Conservation (phyloP, 2,888 invertebrate genomes). For the Meandrusa payeni region DNA sequence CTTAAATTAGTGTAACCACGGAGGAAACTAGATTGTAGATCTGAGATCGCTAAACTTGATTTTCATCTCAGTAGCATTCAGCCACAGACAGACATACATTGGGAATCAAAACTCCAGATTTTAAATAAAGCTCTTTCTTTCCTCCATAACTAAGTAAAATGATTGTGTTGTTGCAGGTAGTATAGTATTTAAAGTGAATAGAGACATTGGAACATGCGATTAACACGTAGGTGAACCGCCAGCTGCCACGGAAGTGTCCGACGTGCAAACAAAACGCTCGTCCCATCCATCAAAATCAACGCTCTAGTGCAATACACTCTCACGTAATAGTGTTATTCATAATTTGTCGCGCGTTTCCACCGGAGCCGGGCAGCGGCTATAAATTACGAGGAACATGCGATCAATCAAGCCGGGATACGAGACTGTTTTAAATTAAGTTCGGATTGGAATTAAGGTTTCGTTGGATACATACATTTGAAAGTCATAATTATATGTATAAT, state of each 20-base stretch:
- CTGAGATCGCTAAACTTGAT: too few species aligned
- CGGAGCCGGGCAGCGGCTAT: conserved; percentile 31
- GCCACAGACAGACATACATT: too few species aligned
- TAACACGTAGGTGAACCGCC: neutral
- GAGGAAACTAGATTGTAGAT: too few species aligned
- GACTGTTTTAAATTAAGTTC: conserved; percentile 41
- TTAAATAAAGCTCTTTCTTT: too few species aligned
- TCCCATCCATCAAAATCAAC: conserved; percentile 49
- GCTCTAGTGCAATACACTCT: conserved; percentile 36
- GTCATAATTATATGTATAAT: neutral
- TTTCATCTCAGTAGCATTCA: too few species aligned
- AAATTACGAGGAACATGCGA: conserved; percentile 45
- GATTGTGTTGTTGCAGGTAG: too few species aligned
- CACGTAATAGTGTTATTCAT: conserved; percentile 56
- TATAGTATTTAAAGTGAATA: too few species aligned
- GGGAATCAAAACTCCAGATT: too few species aligned
- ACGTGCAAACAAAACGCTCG: conserved; percentile 16
- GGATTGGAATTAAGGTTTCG: conserved; percentile 32
- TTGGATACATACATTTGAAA: conserved; percentile 12
- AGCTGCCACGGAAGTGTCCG: neutral
- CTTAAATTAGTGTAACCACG: too few species aligned
- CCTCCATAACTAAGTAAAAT: too few species aligned
- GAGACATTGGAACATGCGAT: too few species aligned
- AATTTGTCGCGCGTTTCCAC: conserved; percentile 45
- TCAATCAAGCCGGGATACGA: conserved; percentile 43